These are phyloP conservation scores for Cyaniris semiargus DNA, from an alignment of 2,888 invertebrate species.

Conservation along the genomic window DNA sequence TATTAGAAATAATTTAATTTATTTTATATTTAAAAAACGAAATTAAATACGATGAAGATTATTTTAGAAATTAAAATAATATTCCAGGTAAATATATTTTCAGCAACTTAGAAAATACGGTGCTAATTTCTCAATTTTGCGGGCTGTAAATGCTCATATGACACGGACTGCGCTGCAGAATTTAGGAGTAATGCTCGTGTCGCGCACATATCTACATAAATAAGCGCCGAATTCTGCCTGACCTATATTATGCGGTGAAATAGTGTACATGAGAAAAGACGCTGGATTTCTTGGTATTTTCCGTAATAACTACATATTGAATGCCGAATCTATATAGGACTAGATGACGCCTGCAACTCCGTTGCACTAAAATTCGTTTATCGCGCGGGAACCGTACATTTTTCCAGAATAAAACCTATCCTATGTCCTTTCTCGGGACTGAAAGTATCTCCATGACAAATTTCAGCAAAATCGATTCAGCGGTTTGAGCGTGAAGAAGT, in stretches of 20 bases:
- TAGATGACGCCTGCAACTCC: too few species aligned
- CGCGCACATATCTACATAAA: conserved; percentile 29
- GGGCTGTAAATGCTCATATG: conserved; percentile 13
- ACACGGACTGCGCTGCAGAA: conserved; percentile 14
- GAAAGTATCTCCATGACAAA: too few species aligned
- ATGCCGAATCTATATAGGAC: background rate
- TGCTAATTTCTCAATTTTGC: background rate
- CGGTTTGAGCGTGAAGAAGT: too few species aligned
- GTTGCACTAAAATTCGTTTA: too few species aligned
- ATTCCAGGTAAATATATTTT: background rate
- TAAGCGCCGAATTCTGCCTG: conserved; percentile 11
- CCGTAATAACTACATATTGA: background rate
- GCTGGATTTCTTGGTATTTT: conserved; percentile 13
- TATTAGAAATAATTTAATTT: too few species aligned
- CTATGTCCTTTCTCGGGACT: too few species aligned
- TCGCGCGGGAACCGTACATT: too few species aligned
- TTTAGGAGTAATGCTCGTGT: conserved; percentile 26
- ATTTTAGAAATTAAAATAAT: too few species aligned
- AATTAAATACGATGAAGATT: too few species aligned
- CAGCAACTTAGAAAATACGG: background rate
- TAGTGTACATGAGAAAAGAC: background rate
- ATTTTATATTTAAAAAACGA: too few species aligned
- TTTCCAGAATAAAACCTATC: too few species aligned
- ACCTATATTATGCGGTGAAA: conserved; percentile 8
- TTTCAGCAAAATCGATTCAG: too few species aligned